phyloP scores from a whole-genome alignment of 2,888 invertebrate species.

The Callinectes sapidus region DNA sequence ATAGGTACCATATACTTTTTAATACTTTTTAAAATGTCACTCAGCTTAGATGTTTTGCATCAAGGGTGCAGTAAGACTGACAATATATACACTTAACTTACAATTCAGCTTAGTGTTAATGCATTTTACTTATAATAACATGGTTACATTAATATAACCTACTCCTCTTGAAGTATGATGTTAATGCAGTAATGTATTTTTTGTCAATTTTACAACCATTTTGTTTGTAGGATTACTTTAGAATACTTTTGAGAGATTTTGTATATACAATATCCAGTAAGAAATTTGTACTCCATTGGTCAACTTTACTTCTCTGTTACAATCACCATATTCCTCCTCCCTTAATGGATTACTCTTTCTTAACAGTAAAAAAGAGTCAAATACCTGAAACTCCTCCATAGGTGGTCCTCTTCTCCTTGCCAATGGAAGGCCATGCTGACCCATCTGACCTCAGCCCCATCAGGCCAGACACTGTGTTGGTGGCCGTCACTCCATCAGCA shows the following conservation, averaged over 20 bases:
- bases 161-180: no score
- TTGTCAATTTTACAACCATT: not conserved
- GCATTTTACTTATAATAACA: not conserved
- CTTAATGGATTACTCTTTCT: not conserved
- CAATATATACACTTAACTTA: not conserved
- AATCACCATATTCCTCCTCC: not conserved
- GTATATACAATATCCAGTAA: not conserved
- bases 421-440: conserved; percentile 94
- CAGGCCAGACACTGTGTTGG: conserved; percentile 96
- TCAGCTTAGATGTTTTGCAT: not conserved
- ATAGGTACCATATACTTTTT: not conserved
- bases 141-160: not conserved
- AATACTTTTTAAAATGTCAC: not conserved
- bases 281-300: not conserved
- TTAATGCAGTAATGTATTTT: no score
- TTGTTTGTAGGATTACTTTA: not conserved
- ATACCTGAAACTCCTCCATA: conserved; percentile 91
- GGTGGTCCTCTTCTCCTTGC: conserved; percentile 86
- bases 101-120: not conserved
- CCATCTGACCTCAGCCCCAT: conserved; percentile 90
- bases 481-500: conserved; percentile 96
- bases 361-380: not conserved
- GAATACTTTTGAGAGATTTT: not conserved
- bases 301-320: not conserved
- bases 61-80: not conserved